Evolutionary conservation across 2,888 invertebrate species (phyloP), one percentile per base, ranked within the genome.

Genomic region (Melanchra persicariae): DNA sequence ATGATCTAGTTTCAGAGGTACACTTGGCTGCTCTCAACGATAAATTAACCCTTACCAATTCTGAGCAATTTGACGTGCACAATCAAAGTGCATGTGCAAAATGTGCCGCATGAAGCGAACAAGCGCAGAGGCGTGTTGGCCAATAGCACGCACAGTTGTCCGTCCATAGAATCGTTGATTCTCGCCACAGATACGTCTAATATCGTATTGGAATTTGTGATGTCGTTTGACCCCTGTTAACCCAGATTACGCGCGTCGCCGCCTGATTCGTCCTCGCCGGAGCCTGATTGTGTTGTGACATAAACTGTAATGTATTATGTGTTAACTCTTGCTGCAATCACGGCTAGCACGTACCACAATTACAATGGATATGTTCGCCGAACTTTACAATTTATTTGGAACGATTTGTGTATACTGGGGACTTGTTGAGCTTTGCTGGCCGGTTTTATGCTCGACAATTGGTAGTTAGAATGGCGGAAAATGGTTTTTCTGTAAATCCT

Each of bases 151-250:
- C 90, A 91, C 81, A 90, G 81, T 79, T 51, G 91, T 91, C 87
- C 88, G 88, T 89, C 92, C 91, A 89, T 92, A 91, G 92, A 91
- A 91, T 89, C 91, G 93, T 93, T 93, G 95, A 95, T 95, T 95
- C 94, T 93, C 95, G 95, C 95, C 94, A 94, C 95, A 94, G 96
- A 96, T 96, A 95, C 94, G 94, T 96, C 95, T 96, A 96, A 96
- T 96, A 95, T 96, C 96, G 96, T 96, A 96, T 96, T 96, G 97
- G 97, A 97, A 97, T 97, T 96, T 97, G 96, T 96, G 96, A 96
- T 96, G 97, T 96, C 96, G 97, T 97, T 97, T 97, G 97, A 97
- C 97, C 97, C 97, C 97, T 96, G 97, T 97, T 97, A 97, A 97
- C 97, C 97, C 96, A 97, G 97, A 97, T 97, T 97, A 97, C 96